phyloP scores from a whole-genome alignment of 2,888 invertebrate genomes.

The Amphiduros pacificus region DNA sequence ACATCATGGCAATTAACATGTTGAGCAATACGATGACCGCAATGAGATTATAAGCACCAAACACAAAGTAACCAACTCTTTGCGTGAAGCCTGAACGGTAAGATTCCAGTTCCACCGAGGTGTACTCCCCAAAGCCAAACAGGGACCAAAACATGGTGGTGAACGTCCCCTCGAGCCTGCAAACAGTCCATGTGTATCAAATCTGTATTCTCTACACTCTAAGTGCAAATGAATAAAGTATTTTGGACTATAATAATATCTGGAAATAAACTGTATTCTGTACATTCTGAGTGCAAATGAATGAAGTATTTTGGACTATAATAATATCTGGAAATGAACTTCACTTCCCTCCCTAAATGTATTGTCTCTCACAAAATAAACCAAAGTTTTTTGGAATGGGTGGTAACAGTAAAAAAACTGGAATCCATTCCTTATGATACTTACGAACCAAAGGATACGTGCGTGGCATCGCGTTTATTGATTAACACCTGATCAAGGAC shows the following conservation, averaged over 20 bases:
- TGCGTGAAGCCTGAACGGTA: slow-evolving; percentile 40
- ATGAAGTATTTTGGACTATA: too few relatives aligned
- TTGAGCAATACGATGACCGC: slow-evolving; percentile 13
- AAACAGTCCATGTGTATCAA: too few relatives aligned
- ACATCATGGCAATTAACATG: slow-evolving; percentile 20
- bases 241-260: too few relatives aligned
- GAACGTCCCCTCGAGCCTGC: slow-evolving; percentile 9
- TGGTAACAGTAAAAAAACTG: too few relatives aligned
- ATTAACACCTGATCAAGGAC: slow-evolving; percentile 42
- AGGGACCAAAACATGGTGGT: slow-evolving; percentile 12
- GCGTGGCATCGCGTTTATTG: slow-evolving; percentile 34
- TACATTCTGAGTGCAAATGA: too few relatives aligned
- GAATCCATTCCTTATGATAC: slow-evolving; percentile 29
- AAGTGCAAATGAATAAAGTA: too few relatives aligned
- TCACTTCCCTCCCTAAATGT: too few relatives aligned
- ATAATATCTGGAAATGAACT: too few relatives aligned
- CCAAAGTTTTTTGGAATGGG: too few relatives aligned
- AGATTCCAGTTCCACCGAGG: slow-evolving; percentile 56
- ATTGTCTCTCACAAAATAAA: too few relatives aligned
- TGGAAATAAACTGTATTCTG: too few relatives aligned
- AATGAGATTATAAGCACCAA: slow-evolving; percentile 1
- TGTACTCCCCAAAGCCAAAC: slow-evolving; percentile 31
- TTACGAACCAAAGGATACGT: slow-evolving; percentile 55
- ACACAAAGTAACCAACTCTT: slow-evolving; percentile 7
- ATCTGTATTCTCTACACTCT: too few relatives aligned